Conservation (phyloP, 2,113 vertebrate species). For the Martes martes region DNA sequence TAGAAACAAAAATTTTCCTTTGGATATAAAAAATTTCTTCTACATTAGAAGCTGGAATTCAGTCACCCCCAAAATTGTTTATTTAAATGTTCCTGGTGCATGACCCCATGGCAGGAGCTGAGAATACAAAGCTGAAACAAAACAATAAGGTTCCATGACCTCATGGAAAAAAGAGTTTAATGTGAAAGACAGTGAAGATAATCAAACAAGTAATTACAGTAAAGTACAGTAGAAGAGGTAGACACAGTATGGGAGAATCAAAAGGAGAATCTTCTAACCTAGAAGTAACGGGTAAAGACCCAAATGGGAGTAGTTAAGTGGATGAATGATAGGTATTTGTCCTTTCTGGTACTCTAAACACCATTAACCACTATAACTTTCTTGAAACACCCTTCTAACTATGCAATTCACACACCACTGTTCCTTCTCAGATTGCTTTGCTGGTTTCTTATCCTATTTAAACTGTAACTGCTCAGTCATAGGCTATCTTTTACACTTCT, state of each 20-base stretch:
- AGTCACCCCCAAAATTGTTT: slow-evolving; percentile 7
- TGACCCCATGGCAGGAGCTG: background rate
- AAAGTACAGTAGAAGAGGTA: background rate
- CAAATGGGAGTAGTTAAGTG: background rate
- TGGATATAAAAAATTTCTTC: background rate
- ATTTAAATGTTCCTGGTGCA: background rate
- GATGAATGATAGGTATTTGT: background rate
- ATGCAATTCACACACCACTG: background rate
- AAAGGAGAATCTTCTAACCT: background rate
- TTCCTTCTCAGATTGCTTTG: background rate
- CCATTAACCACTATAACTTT: background rate
- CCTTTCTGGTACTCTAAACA: background rate
- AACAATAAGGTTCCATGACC: background rate
- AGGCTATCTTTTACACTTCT: background rate
- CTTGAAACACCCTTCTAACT: background rate
- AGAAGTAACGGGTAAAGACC: background rate
- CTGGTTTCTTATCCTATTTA: background rate
- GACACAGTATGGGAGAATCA: background rate
- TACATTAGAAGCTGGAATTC: background rate
- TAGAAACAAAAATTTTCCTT: background rate
- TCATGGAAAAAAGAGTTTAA: background rate
- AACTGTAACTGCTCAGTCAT: background rate
- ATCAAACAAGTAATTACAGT: background rate
- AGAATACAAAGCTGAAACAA: background rate
- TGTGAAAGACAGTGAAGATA: background rate